Evolutionary conservation across 2,888 invertebrate species (phyloP).

Genomic region (Chymomyza caudatula): DNA sequence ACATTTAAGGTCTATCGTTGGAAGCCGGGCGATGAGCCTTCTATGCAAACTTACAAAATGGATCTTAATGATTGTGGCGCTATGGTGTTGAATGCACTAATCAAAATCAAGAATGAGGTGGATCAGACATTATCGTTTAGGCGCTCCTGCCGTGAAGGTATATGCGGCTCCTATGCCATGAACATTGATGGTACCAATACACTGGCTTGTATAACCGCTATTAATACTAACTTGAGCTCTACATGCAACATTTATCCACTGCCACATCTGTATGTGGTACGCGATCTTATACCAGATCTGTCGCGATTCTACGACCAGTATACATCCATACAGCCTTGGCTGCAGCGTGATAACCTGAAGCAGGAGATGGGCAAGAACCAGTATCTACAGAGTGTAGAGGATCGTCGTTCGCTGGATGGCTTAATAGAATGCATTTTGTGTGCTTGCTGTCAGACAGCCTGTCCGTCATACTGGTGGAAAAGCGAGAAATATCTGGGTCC

Average conservation of each 20-base stretch:
- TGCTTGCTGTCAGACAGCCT: slow-evolving; percentile 97
- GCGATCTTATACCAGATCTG: slow-evolving; percentile 95
- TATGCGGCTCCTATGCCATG: slow-evolving; percentile 99
- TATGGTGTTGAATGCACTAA: slow-evolving; percentile 96
- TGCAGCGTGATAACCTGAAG: slow-evolving; percentile 82
- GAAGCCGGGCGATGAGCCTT: slow-evolving; percentile 91
- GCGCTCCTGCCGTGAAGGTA: slow-evolving; percentile 97
- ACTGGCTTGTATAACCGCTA: slow-evolving; percentile 90
- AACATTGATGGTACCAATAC: slow-evolving; percentile 97
- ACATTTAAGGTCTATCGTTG: slow-evolving; percentile 91
- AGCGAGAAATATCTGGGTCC: slow-evolving; percentile 97
- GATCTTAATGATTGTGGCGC: slow-evolving; percentile 93
- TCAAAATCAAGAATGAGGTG: slow-evolving; percentile 96
- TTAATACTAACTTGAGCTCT: slow-evolving; percentile 84
- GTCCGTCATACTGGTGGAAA: slow-evolving; percentile 99
- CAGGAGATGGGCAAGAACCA: slow-evolving; percentile 84
- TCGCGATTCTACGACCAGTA: slow-evolving; percentile 97
- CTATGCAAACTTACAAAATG: slow-evolving; percentile 81
- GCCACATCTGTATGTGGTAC: slow-evolving; percentile 98
- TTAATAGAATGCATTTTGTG: slow-evolving; percentile 98
- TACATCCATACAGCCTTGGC: slow-evolving; percentile 94
- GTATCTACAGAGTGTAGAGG: slow-evolving; percentile 91
- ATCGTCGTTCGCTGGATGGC: slow-evolving; percentile 94
- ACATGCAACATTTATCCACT: slow-evolving; percentile 93
- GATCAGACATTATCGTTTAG: slow-evolving; percentile 97